Base-by-base conservation (phyloP, 2,797 vertebrate species). In the Champsocephalus esox region DNA sequence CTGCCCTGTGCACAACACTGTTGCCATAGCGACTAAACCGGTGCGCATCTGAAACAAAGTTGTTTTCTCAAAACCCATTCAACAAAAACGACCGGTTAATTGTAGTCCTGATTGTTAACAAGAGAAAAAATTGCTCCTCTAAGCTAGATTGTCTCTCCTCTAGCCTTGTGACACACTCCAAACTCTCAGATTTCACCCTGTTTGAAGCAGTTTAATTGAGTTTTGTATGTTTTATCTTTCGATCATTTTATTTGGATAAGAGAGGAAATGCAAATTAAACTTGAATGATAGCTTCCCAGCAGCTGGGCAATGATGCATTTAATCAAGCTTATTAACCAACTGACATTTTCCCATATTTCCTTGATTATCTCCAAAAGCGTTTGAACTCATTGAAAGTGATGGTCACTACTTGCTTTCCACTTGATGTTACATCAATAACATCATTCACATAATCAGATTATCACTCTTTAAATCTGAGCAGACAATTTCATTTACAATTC, bases 11-110 rank as follows among this genome's bases (percentile, higher is more conserved):
- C 67, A n/a, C 67, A 83, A 74, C 56, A 80, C 63, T 49, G 88
- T 93, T 90, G 72, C 87, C 82, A 66, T 88, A 80, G 87, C 60
- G 84, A 93, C 86, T 71, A 66, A 78, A 81, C 68, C 66, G 41
- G 61, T 52, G 58, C 73, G 72, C 63, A 77, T 83, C 61, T 51
- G 50, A 81, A 52, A 75, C 49, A 78, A 85, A 81, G 67, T 79
- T 68, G 16, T 65, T 79, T 63, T 75, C 61, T 65, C 48, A 45
- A 84, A 64, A 79, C 72, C 32, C 55, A 44, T 73, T 75, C 13
- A 78, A 65, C 46, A 55, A 75, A 49, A 80, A 67, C 71, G 0
- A 38, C 34, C 34, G 9, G 5, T 57, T 44, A 14, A 64, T 61
- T 34, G 54, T 28, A 65, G 5, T 64, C 44, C 65, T 58, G 75